These are phyloP conservation scores for Leucoraja ocellata DNA, from an alignment of 2,797 vertebrate genomes.

Conservation along the genomic window DNA sequence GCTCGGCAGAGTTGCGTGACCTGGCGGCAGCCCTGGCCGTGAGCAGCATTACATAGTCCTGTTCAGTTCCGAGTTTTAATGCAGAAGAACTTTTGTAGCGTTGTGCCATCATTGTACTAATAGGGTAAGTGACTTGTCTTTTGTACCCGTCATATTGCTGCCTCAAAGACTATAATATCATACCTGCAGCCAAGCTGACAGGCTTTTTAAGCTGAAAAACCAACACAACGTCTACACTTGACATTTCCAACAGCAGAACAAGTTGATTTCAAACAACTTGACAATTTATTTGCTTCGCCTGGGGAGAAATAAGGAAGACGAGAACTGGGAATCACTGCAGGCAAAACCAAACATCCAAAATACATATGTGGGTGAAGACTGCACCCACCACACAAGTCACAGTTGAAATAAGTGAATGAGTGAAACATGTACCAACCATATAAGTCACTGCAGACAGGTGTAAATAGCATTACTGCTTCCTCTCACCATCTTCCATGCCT, in stretches of 20 bases:
- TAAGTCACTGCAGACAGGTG: background rate
- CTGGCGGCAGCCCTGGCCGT: conserved; percentile 13
- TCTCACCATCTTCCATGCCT: background rate
- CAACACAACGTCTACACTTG: background rate
- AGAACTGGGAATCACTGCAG: background rate
- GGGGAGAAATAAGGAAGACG: background rate
- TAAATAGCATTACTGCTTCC: no score
- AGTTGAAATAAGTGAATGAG: background rate
- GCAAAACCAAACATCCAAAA: background rate
- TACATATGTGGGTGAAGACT: background rate
- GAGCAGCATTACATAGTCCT: background rate
- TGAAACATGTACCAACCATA: background rate
- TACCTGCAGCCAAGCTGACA: conserved; percentile 14
- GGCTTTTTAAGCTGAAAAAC: conserved; percentile 18
- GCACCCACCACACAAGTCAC: background rate
- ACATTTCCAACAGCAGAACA: conserved; percentile 26
- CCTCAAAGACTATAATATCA: conserved; percentile 22
- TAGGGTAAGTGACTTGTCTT: conserved; percentile 22
- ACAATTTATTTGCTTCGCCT: conserved; percentile 7
- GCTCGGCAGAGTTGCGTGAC: background rate
- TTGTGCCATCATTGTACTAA: background rate
- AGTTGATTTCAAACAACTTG: background rate
- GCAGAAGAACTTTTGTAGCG: background rate
- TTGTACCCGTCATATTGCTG: conserved; percentile 23
- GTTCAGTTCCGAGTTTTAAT: background rate